Evolutionary conservation across 2,888 invertebrate genomes (phyloP), one percentile per base, ranked within the genome.

Genomic region (Boloria selene): DNA sequence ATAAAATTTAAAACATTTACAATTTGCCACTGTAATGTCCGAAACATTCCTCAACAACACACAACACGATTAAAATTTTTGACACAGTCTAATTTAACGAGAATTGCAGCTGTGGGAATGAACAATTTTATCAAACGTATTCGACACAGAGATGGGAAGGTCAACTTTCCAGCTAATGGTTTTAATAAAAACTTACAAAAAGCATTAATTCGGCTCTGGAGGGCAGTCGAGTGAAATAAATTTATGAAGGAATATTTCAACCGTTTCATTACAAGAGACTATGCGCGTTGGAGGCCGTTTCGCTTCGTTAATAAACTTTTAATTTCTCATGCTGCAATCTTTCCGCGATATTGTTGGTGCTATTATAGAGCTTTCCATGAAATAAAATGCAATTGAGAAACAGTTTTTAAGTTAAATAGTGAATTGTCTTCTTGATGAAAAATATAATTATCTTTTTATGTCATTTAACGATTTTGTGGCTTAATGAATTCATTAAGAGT

Each of bases 161-260:
- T 68, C 68, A 68, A 64, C 67, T 65, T 54, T 47, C 60, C 18
- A 17, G 70, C 56, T 63, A 68, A 68, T 58, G 70, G 61, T 63
- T 70, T 65, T 70, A 70, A 70, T 68, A 70, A 70, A 70, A 70
- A 68, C 65, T 68, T 68, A 62, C 65, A 63, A 68, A 70, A 70
- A 62, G 50, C 61, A 38, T 47, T 56, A 68, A 70, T 65, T 51
- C 63, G 54, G 38, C 70, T 63, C 68, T 58, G 50, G 70, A 70
- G 70, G 56, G 58, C 51, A 64, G 65, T 65, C 51, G 63, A 58
- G n/a, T 26, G 42, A 54, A 70, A 68, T 61, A 42, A 65, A 65
- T 70, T 68, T 58, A 68, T 75, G 73, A 72, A 72, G 69, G 72
- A 72, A 70, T 76, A 77, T 74, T 74, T 75, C 73, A 72, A 76